These are phyloP conservation scores for Ameiurus melas DNA, from an alignment of 2,113 vertebrate genomes.

Conservation along the genomic window DNA sequence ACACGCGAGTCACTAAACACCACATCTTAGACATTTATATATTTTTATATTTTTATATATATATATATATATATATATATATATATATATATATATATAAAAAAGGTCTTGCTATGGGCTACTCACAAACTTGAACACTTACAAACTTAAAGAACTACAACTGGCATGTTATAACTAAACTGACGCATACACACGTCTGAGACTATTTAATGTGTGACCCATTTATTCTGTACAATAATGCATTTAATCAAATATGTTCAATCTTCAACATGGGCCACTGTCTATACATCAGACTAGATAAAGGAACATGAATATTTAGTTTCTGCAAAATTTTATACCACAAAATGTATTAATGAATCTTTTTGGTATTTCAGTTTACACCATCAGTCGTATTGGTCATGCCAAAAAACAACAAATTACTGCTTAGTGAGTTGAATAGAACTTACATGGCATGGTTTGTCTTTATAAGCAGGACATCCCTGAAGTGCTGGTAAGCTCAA, in stretches of 20 bases:
- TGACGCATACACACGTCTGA: constrained; percentile 9
- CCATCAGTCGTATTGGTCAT: not conserved
- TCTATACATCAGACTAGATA: not conserved
- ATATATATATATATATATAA: no score
- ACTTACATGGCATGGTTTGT: constrained; percentile 17
- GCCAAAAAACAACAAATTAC: not conserved
- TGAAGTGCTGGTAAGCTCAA: constrained; percentile 7
- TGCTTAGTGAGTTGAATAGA: constrained; percentile 12
- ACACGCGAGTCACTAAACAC: not conserved
- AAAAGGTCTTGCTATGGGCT: constrained; percentile 17
- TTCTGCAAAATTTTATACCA: not conserved
- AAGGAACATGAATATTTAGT: not conserved
- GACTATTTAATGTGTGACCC: constrained; percentile 25
- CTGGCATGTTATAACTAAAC: constrained; percentile 36
- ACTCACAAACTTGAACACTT: constrained; percentile 16
- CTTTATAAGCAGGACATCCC: not conserved
- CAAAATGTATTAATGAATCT: not conserved
- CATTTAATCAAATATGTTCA: constrained; percentile 25
- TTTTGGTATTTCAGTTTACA: constrained; percentile 1
- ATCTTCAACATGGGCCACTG: not conserved
- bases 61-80: no score
- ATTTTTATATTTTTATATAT: no score
- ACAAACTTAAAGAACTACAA: constrained; percentile 31
- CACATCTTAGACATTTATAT: not conserved
- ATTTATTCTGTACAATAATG: constrained; percentile 40